Base-by-base conservation (phyloP, 2,888 invertebrate species). In the Hyppa rectilinea region DNA sequence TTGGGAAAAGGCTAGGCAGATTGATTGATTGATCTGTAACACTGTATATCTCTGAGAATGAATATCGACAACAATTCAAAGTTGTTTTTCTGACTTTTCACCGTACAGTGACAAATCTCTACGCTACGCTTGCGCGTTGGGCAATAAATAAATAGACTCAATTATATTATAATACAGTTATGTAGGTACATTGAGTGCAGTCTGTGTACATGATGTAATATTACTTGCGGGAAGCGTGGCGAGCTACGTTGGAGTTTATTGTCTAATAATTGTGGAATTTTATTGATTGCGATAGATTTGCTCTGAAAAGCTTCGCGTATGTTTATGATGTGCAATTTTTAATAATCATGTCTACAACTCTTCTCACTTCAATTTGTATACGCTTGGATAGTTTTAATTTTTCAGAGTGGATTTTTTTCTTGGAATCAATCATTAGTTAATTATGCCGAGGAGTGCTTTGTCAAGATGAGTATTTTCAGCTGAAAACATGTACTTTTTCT, bases 141-240 rank as follows among this genome's bases (percentile, higher is more conserved):
- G 84, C 73, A 85, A 85, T 74, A 77, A 80, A 82, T 84, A 84
- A 84, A 81, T 78, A 78, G 71, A 52, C 78, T 65, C 81, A 82
- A 81, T 85, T 85, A 85, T 84, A 82, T 81, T 85, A 75, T 81
- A 79, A 74, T 81, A 79, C 78, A 73, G 80, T 75, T 79, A 78
- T 77, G 67, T 79, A 78, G 75, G 67, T 77, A 53, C 71, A 75
- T 83, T 67, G 65, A 61, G 59, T 67, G 73, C 68, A 74, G 69
- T 50, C 26, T 36, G 43, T 29, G 52, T 12, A 14, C 26, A 23
- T 83, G 69, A 78, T 71, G 84, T 69, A 73, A 83, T 50, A 20
- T 34, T 38, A 23, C 31, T 38, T 64, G 47, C 62, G 70, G 83
- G 75, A 80, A 78, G 65, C 50, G 43, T 63, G 45, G 53, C 53